A percentile compares a stretch with the other conserved stretches of the same genome.
These are phyloP conservation scores for Malurus alboscapulatus DNA, from an alignment of 2,113 vertebrate species.

Conservation along the genomic window DNA sequence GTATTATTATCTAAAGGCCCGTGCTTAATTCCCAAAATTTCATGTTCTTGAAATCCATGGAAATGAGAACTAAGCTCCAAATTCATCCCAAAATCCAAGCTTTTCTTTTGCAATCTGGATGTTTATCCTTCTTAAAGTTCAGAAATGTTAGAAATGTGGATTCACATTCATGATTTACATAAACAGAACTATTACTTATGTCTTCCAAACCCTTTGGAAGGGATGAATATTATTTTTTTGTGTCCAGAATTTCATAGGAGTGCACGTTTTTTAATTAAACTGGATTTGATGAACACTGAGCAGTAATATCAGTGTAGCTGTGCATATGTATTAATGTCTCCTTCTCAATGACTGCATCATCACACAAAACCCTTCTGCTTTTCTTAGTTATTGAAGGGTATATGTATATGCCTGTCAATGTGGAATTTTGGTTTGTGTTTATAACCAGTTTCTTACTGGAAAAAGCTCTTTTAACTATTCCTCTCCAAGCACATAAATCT, in stretches of 20 bases:
- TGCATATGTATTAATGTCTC: neutral
- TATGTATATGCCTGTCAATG: neutral
- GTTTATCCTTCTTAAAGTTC: neutral
- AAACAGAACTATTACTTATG: neutral
- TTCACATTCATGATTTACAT: neutral
- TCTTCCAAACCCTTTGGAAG: neutral
- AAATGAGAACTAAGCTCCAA: neutral
- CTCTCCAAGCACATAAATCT: neutral
- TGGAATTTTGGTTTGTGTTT: neutral
- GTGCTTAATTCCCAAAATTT: neutral
- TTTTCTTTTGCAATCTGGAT: neutral
- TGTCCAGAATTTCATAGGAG: neutral
- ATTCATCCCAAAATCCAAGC: neutral
- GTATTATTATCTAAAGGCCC: neutral
- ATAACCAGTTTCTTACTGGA: neutral
- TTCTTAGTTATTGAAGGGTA: neutral
- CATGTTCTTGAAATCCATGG: neutral
- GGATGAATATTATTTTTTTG: neutral
- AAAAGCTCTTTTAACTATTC: neutral
- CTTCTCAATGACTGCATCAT: neutral
- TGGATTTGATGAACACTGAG: neutral
- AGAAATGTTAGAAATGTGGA: neutral
- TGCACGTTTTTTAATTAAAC: fast-evolving
- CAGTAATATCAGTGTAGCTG: neutral
- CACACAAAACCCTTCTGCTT: neutral